Conservation (phyloP, 2,113 vertebrate genomes). For the Thomomys bottae region DNA sequence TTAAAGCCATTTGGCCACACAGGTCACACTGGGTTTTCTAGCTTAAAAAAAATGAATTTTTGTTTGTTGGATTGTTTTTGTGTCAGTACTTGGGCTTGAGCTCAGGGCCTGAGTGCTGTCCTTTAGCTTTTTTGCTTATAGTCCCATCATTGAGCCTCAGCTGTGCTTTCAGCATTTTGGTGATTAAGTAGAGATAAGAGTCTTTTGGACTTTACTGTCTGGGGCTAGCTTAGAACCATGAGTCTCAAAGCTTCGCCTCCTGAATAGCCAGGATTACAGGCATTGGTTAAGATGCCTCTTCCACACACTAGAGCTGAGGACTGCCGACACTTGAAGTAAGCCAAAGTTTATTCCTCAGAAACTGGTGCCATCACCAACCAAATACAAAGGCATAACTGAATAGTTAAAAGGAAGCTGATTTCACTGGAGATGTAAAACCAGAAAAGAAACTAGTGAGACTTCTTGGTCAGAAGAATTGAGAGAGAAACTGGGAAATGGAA, state of each 20-base stretch:
- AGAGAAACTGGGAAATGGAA: slow-evolving; percentile 22
- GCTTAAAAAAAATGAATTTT: background rate
- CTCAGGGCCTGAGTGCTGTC: too few species aligned
- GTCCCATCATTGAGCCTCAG: too few species aligned
- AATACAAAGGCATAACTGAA: background rate
- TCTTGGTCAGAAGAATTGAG: background rate
- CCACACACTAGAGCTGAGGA: background rate
- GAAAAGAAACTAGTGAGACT: background rate
- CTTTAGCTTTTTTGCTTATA: too few species aligned
- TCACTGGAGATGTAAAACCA: background rate
- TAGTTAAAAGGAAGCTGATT: background rate
- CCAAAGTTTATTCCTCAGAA: background rate
- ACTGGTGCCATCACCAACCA: background rate
- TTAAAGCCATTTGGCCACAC: background rate
- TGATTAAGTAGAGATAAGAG: too few species aligned
- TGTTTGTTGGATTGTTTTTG: background rate
- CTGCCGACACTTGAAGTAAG: background rate
- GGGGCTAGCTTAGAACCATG: too few species aligned
- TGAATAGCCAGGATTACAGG: too few species aligned
- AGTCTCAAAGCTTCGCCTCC: too few species aligned
- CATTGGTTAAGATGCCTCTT: too few species aligned
- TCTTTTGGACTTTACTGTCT: too few species aligned
- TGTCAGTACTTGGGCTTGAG: too few species aligned
- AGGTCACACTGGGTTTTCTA: background rate
- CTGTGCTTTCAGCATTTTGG: too few species aligned